These are phyloP conservation scores for Phlogophora meticulosa DNA, from an alignment of 2,888 invertebrate species.

Conservation along the genomic window DNA sequence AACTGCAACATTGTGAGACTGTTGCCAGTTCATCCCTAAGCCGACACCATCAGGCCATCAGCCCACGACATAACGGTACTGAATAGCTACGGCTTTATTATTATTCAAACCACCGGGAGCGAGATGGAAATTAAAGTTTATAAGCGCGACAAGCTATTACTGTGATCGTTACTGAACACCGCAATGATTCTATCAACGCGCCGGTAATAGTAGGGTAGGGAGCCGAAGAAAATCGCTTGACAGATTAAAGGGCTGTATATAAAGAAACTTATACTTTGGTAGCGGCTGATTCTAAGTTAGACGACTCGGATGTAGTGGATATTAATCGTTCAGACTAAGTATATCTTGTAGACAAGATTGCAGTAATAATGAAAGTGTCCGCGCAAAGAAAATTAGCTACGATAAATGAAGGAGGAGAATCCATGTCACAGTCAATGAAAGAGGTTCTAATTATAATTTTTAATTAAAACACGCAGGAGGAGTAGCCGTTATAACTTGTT, in stretches of 20 bases:
- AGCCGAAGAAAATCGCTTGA: constrained; percentile 46
- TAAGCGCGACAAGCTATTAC: constrained; percentile 60
- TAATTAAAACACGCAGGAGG: constrained; percentile 56
- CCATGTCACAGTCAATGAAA: constrained; percentile 38
- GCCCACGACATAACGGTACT: constrained; percentile 53
- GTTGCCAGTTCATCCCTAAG: constrained; percentile 41
- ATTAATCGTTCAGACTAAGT: constrained; percentile 31
- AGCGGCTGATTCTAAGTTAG: constrained; percentile 10
- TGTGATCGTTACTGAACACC: constrained; percentile 42
- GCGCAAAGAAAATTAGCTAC: constrained; percentile 23
- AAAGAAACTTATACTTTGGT: constrained; percentile 29
- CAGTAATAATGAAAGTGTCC: constrained; percentile 29
- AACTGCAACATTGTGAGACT: constrained; percentile 20
- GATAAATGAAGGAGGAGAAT: constrained; percentile 29
- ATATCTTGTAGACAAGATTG: constrained; percentile 35
- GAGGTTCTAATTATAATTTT: constrained; percentile 52
- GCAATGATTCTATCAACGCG: constrained; percentile 58
- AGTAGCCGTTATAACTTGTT: constrained; percentile 45
- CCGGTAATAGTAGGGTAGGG: constrained; percentile 40
- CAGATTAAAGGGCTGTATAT: constrained; percentile 45
- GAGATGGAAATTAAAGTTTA: constrained; percentile 57
- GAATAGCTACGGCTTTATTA: constrained; percentile 53
- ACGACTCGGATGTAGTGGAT: constrained; percentile 11
- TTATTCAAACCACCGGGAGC: constrained; percentile 56
- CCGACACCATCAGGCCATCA: constrained; percentile 21